A percentile compares a stretch with the other conserved stretches of the same genome.
Evolutionary conservation across 1,140 invertebrate species (phyloP).

Genomic region (Adoxophyes honmai): DNA sequence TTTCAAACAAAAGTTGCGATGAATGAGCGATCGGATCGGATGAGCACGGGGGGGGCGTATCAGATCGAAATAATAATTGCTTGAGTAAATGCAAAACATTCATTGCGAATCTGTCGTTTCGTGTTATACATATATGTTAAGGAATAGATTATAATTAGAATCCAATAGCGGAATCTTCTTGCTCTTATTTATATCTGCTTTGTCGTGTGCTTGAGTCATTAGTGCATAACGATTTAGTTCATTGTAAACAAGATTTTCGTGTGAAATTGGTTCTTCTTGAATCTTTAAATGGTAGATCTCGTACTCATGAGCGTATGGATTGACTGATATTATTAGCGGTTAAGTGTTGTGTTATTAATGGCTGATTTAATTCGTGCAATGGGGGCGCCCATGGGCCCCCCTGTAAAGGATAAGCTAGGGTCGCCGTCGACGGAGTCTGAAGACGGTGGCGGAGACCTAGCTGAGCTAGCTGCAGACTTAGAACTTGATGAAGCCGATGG

Average conservation of each 20-base stretch:
- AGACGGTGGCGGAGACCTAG: conserved; percentile 85
- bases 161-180: neutral
- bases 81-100: conserved; percentile 10
- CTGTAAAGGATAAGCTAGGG: conserved; percentile 84
- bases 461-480: conserved; percentile 83
- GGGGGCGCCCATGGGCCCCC: conserved; percentile 79
- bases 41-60: conserved; percentile 8
- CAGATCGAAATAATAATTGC: conserved; percentile 4
- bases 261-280: neutral
- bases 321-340: conserved; percentile 28
- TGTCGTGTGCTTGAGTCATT: conserved; percentile 34
- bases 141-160: neutral
- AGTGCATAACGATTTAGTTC: conserved; percentile 1
- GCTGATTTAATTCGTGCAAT: conserved; percentile 82
- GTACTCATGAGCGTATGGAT: neutral
- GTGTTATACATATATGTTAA: neutral
- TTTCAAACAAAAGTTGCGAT: conserved; percentile 3
- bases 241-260: conserved; percentile 11
- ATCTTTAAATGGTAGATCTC: neutral
- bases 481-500: conserved; percentile 88
- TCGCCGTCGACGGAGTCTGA: conserved; percentile 91
- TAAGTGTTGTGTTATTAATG: conserved; percentile 62
- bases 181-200: neutral
- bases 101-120: neutral
- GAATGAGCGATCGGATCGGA: neutral